Conservation (phyloP, 2,113 vertebrate genomes). For the Hydrochoerus hydrochaeris region DNA sequence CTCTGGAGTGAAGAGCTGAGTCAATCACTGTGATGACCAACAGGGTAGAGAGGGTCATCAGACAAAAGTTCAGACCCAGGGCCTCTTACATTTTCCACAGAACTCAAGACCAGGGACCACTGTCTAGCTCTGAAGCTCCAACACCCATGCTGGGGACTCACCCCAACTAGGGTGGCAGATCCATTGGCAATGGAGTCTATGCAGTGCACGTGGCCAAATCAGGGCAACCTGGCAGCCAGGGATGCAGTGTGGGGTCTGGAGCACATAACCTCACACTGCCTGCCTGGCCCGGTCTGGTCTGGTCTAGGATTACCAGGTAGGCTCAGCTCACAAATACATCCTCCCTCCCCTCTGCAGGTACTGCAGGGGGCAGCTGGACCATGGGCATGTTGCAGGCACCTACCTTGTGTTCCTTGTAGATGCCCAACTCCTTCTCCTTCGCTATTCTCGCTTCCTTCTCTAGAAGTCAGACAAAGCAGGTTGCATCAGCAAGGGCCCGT, state of each 20-base stretch:
- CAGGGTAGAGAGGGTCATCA: no score
- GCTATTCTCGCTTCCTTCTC: slow-evolving; percentile 97
- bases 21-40: neutral
- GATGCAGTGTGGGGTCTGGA: fast-evolving
- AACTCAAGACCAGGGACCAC: neutral
- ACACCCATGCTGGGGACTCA: no score
- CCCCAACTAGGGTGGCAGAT: neutral
- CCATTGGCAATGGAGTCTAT: neutral
- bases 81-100: neutral
- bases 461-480: slow-evolving; percentile 83
- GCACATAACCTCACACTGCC: neutral
- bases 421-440: slow-evolving; percentile 96
- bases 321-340: neutral
- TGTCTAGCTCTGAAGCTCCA: neutral
- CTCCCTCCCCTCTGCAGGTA: neutral
- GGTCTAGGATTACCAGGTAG: neutral
- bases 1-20: neutral
- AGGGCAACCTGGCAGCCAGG: neutral
- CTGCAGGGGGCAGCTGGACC: neutral
- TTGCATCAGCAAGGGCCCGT: neutral
- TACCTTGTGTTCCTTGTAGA: slow-evolving; percentile 98
- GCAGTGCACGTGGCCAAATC: no score
- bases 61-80: neutral
- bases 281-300: fast-evolving
- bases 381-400: neutral